Conservation (phyloP, 2,888 invertebrate species). For the Micropterix aruncella region DNA sequence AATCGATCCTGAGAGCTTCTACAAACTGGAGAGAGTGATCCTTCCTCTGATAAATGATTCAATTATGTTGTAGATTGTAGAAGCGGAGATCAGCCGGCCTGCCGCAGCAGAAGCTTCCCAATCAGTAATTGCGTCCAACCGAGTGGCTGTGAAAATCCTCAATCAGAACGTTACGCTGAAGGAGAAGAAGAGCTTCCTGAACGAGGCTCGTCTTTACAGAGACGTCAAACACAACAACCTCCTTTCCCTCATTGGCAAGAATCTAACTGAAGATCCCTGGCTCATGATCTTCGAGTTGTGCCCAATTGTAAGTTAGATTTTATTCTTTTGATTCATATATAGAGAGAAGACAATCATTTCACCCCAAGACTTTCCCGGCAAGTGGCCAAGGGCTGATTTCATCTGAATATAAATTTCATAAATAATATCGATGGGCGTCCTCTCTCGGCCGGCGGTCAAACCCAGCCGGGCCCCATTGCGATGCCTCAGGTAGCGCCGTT, state of each 20-base stretch:
- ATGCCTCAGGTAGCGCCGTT: too few relatives aligned
- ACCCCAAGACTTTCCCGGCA: too few relatives aligned
- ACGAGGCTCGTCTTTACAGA: conserved; percentile 59
- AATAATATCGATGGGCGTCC: too few relatives aligned
- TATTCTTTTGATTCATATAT: too few relatives aligned
- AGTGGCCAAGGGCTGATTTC: too few relatives aligned
- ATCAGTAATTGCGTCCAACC: conserved; percentile 11
- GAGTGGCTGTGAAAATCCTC: conserved; percentile 69
- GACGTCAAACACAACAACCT: conserved; percentile 61
- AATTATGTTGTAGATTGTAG: background rate
- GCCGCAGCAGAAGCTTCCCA: background rate
- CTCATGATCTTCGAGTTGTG: conserved; percentile 66
- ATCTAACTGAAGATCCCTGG: conserved; percentile 67
- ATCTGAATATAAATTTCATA: too few relatives aligned
- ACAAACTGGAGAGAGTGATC: too few relatives aligned
- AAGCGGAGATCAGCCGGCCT: background rate
- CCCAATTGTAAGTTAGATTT: conserved; percentile 43
- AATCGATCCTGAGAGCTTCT: too few relatives aligned
- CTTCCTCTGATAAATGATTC: too few relatives aligned
- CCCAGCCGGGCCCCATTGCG: too few relatives aligned
- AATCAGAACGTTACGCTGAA: conserved; percentile 62
- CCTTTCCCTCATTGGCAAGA: conserved; percentile 55
- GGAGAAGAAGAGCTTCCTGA: conserved; percentile 65
- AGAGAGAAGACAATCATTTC: too few relatives aligned
- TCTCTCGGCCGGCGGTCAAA: too few relatives aligned